Conservation (phyloP, 2,797 vertebrate genomes). For the Arnoldichthys spilopterus region DNA sequence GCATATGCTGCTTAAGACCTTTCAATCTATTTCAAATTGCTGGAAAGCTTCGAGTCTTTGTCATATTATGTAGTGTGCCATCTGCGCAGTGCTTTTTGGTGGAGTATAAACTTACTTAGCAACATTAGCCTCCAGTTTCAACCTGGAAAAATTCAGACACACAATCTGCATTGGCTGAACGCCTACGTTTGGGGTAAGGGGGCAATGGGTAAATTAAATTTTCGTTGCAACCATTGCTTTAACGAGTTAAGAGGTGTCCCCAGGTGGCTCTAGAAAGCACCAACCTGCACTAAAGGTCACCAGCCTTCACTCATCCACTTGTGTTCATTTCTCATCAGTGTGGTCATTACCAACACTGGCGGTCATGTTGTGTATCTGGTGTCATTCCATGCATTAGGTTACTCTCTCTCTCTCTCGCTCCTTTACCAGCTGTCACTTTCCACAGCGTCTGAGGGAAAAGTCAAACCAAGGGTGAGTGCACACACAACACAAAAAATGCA, state of each 20-base stretch:
- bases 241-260: background rate
- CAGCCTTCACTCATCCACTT: constrained; percentile 18
- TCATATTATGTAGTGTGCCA: too few species aligned
- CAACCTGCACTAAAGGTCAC: background rate
- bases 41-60: too few species aligned
- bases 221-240: background rate
- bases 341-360: constrained; percentile 17
- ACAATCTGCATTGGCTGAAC: too few species aligned
- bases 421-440: constrained; percentile 58
- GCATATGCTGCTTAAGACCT: too few species aligned
- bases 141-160: too few species aligned
- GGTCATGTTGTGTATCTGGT: constrained; percentile 31
- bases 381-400: constrained; percentile 46
- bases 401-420: constrained; percentile 31
- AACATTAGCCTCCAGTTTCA: too few species aligned
- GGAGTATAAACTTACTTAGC: too few species aligned
- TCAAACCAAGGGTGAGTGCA: constrained; percentile 70
- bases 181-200: too few species aligned
- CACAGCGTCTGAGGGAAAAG: constrained; percentile 52
- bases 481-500: constrained; percentile 51
- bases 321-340: constrained; percentile 13
- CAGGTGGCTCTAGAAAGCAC: background rate
- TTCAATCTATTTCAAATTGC: too few species aligned
- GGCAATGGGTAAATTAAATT: background rate
- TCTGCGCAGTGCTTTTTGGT: too few species aligned